A percentile compares a stretch with the other conserved stretches of the same genome.
phyloP scores from a whole-genome alignment of 1,140 invertebrate species.

The Ericerus pela region DNA sequence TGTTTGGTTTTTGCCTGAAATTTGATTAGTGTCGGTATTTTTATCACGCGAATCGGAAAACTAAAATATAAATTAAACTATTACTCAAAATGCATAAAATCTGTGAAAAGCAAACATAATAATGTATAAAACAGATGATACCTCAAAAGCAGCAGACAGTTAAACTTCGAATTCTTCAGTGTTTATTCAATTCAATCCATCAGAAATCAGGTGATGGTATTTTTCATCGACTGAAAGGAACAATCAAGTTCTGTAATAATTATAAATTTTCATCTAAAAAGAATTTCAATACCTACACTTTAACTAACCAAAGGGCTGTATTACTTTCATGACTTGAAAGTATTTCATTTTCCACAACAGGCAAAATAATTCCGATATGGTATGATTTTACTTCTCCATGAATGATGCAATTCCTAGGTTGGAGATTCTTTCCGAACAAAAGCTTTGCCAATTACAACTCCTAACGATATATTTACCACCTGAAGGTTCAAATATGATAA shows the following conservation, averaged over 20 bases:
- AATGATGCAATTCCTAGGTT: slow-evolving; percentile 51
- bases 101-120: background rate
- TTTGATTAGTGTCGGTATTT: background rate
- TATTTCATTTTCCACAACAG: slow-evolving; percentile 53
- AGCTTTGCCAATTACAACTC: slow-evolving; percentile 38
- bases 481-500: slow-evolving; percentile 22
- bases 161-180: background rate
- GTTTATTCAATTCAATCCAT: slow-evolving; percentile 32
- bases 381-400: slow-evolving; percentile 69
- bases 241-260: background rate
- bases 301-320: slow-evolving; percentile 41
- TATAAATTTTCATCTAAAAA: background rate
- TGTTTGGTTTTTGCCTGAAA: no score
- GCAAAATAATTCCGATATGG: slow-evolving; percentile 57
- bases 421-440: slow-evolving; percentile 42
- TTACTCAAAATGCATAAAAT: background rate
- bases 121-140: background rate
- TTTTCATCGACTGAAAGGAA: slow-evolving; percentile 35
- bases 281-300: background rate
- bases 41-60: background rate
- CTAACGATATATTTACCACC: slow-evolving; percentile 34
- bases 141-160: background rate
- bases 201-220: slow-evolving; percentile 40
- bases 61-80: background rate
- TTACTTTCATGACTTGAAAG: slow-evolving; percentile 48